Conservation (phyloP, 2,113 vertebrate species). For the Erythrolamprus reginae region DNA sequence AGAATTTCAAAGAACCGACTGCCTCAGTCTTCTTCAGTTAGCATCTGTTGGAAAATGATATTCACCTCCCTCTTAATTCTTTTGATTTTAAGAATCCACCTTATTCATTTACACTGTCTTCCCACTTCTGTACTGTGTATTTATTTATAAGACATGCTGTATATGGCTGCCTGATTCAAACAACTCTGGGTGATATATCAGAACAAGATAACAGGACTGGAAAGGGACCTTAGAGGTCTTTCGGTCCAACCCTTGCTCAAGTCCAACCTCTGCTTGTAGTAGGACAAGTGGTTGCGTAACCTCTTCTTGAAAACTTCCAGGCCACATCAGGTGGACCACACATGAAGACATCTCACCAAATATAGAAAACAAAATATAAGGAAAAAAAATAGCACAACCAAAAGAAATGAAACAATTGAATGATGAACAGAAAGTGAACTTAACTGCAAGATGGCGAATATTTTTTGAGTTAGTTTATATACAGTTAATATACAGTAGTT, state of each 20-base stretch:
- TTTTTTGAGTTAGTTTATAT: too few relatives aligned
- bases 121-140: neutral
- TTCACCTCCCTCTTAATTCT: neutral
- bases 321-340: neutral
- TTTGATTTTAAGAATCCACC: neutral
- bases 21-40: too few relatives aligned
- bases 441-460: neutral
- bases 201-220: neutral
- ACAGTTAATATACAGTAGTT: too few relatives aligned
- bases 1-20: too few relatives aligned
- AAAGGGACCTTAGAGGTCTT: neutral
- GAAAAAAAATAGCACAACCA: neutral
- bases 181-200: neutral
- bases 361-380: neutral
- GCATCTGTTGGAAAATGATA: neutral
- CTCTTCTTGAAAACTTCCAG: neutral
- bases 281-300: neutral
- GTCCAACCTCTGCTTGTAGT: neutral
- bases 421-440: neutral
- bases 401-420: neutral
- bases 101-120: neutral
- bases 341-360: neutral
- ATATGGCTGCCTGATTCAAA: neutral
- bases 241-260: neutral
- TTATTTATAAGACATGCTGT: neutral